Evolutionary conservation across 1,140 invertebrate genomes (phyloP), one percentile per base, ranked within the genome.

Genomic region (Procambarus virginalis): DNA sequence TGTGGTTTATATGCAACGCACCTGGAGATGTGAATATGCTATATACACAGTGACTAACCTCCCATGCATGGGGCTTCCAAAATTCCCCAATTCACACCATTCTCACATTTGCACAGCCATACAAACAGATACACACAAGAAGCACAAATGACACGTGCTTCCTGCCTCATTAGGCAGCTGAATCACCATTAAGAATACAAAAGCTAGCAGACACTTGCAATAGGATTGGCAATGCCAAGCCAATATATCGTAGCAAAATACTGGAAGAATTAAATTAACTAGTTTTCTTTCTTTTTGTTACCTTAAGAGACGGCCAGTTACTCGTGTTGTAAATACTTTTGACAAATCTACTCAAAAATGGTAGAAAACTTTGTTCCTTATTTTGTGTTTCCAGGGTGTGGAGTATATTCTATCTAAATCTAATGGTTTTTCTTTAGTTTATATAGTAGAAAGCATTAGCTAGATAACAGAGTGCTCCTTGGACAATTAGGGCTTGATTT

Each of bases 131-230:
- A 81, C 51, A 81, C 79, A 58, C 51, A 60, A 45, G 79, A 51
- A 81, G 51, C 79, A 81, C 79, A 81, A 45, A 55, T 55, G 55
- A 81, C 49, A 55, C 12, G 79, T 55, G 79, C 49, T 58, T n/a
- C 46, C 76, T 58, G 22, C 51, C n/a, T 58, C 51, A n/a, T 58
- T 34, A 81, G 79, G 79, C 79, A 81, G 79, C 20, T 55, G 22
- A 81, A 60, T 81, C 51, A 81, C 79, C 79, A 81, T 81, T 81
- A 55, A 81, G 55, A 58, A 81, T 81, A 81, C 79, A 81, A 81
- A 81, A 81, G 79, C 79, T 81, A 81, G 79, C 79, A 51, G 76
- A 51, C 76, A 81, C 49, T 58, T 55, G 79, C 79, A 60, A 60
- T 60, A 58, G 79, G 79, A 81, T 60, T 58, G 79, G 79, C 79